These are phyloP conservation scores for Sussaba pulchella DNA, from an alignment of 2,888 invertebrate genomes.

Conservation along the genomic window DNA sequence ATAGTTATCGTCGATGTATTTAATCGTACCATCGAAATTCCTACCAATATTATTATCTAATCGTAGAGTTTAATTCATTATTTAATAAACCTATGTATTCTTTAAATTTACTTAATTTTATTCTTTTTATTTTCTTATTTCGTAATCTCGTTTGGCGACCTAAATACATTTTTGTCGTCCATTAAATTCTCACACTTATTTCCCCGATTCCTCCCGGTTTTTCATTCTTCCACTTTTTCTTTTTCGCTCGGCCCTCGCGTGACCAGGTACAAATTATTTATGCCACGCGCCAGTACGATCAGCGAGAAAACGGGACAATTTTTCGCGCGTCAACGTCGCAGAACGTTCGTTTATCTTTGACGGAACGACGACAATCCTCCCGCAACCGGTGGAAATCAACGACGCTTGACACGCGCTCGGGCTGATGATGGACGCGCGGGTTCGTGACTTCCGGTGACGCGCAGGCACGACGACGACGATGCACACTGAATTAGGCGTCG, in stretches of 20 bases:
- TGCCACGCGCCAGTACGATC: constrained; percentile 40
- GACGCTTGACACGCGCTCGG: constrained; percentile 39
- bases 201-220: constrained; percentile 11
- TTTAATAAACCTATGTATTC: constrained; percentile 35
- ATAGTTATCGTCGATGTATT: constrained; percentile 56
- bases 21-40: constrained; percentile 38
- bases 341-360: constrained; percentile 39
- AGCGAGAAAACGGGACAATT: constrained; percentile 32
- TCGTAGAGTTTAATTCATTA: constrained; percentile 37
- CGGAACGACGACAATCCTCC: constrained; percentile 47
- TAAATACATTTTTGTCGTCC: constrained; percentile 48
- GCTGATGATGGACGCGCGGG: constrained; percentile 25
- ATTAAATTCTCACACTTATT: constrained; percentile 50
- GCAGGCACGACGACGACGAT: constrained; percentile 14
- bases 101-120: constrained; percentile 7
- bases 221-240: constrained; percentile 9
- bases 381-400: constrained; percentile 34
- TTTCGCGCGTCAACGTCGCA: constrained; percentile 25
- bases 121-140: constrained; percentile 7
- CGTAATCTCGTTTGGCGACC: constrained; percentile 7
- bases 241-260: constrained; percentile 16
- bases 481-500: constrained; percentile 58
- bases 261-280: constrained; percentile 60
- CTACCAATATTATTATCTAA: constrained; percentile 42
- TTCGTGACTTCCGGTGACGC: constrained; percentile 48